These are phyloP conservation scores for Darevskia nairensis DNA, from an alignment of 2,797 vertebrate species.

Conservation along the genomic window DNA sequence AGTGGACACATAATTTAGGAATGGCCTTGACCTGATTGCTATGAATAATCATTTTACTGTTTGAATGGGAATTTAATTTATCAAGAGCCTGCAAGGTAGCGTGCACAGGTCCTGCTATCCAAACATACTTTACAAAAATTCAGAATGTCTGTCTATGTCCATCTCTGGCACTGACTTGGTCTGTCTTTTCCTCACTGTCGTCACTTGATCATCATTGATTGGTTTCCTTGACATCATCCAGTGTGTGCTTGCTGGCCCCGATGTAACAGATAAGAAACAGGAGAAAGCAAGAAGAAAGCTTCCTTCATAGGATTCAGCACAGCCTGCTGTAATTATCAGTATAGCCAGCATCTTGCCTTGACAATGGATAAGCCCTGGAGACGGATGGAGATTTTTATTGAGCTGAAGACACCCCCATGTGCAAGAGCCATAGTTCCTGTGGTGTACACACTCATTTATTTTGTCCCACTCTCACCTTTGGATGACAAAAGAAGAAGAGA, in stretches of 20 bases:
- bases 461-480: background rate
- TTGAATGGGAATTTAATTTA: background rate
- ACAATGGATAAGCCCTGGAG: background rate
- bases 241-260: background rate
- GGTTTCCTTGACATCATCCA: background rate
- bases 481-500: background rate
- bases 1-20: background rate
- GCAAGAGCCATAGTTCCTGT: background rate
- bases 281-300: background rate
- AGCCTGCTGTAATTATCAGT: background rate
- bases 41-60: background rate
- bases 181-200: background rate
- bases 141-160: too few relatives aligned
- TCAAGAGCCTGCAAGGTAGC: too few relatives aligned
- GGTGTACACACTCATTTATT: background rate
- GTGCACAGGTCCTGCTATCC: too few relatives aligned
- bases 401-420: background rate
- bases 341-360: background rate
- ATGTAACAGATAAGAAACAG: background rate
- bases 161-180: too few relatives aligned
- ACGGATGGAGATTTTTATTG: background rate
- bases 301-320: background rate
- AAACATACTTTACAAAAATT: too few relatives aligned
- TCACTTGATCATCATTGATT: accelerated
- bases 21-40: background rate